Percentiles rank a stretch among this genome's conserved stretches.
phyloP scores from a whole-genome alignment of 2,888 invertebrate species.

The Abrostola triplasia region DNA sequence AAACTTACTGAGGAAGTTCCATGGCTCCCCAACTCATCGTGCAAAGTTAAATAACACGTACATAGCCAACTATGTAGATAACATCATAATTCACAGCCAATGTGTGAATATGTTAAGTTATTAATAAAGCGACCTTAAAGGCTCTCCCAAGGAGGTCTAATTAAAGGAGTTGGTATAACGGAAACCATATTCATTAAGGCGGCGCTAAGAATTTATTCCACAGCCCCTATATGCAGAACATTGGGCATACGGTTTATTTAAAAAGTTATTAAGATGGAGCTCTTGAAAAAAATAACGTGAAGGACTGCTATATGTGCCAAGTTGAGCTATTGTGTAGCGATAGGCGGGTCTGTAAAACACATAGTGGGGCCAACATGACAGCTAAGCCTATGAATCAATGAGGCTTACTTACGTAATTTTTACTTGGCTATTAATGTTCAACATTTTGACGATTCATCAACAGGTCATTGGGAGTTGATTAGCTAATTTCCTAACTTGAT shows the following conservation, averaged over 20 bases:
- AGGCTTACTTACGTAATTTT: no score
- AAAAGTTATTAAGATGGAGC: slow-evolving; percentile 5
- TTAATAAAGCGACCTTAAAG: slow-evolving; percentile 37
- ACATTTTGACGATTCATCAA: no score
- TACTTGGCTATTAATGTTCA: no score
- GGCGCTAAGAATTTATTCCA: slow-evolving; percentile 1
- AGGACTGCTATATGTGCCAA: slow-evolving; percentile 12
- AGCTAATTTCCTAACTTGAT: no score
- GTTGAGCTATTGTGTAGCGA: slow-evolving; percentile 20
- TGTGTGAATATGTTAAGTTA: slow-evolving; percentile 31
- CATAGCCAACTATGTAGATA: slow-evolving; percentile 38
- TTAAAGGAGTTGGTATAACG: slow-evolving; percentile 34
- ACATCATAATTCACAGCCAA: slow-evolving; percentile 34
- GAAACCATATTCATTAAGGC: slow-evolving; percentile 21
- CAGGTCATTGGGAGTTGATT: no score
- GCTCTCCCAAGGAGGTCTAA: slow-evolving; percentile 30
- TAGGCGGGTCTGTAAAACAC: slow-evolving; percentile 17
- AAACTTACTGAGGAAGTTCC: slow-evolving; percentile 41
- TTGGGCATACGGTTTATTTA: slow-evolving; percentile 1
- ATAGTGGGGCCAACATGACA: slow-evolving; percentile 11
- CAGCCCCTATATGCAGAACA: background rate
- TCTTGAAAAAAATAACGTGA: slow-evolving; percentile 9
- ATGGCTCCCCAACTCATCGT: slow-evolving; percentile 27
- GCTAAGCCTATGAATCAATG: background rate
- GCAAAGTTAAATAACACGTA: slow-evolving; percentile 41